Conservation (phyloP, 2,113 vertebrate species). For the Gobiocypris rarus region DNA sequence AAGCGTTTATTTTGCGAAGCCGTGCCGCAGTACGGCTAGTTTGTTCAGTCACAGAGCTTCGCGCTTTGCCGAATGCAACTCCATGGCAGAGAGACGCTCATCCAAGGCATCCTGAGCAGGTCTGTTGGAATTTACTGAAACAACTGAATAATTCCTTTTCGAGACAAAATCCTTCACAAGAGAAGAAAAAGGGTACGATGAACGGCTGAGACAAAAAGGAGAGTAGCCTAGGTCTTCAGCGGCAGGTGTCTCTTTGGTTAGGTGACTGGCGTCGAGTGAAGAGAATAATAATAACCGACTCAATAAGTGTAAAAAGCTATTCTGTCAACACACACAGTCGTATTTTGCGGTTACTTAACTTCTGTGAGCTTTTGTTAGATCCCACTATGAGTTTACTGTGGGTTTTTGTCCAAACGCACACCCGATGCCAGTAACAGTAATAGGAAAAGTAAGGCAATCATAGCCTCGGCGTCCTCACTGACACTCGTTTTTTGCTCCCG, state of each 20-base stretch:
- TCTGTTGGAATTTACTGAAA: slow-evolving; percentile 28
- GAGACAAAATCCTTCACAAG: neutral
- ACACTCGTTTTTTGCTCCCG: slow-evolving; percentile 34
- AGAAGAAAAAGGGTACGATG: neutral
- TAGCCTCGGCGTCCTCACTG: neutral
- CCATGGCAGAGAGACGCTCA: slow-evolving; percentile 5
- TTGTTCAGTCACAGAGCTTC: slow-evolving; percentile 24
- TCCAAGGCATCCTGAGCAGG: slow-evolving; percentile 30
- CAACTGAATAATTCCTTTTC: neutral
- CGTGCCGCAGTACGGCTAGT: slow-evolving; percentile 36
- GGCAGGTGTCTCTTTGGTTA: slow-evolving; percentile 20
- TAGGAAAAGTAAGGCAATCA: neutral
- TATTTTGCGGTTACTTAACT: neutral
- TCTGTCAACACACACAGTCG: neutral
- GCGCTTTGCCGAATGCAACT: slow-evolving; percentile 30
- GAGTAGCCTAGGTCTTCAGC: neutral
- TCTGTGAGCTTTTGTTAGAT: neutral
- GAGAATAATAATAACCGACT: neutral
- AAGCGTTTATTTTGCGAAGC: slow-evolving; percentile 8
- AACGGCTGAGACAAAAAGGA: neutral
- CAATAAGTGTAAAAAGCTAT: neutral
- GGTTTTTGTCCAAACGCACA: neutral
- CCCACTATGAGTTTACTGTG: neutral
- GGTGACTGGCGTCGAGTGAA: neutral
- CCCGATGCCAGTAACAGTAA: neutral